Evolutionary conservation across 35 echinoderm and acorn worm species (phyloP).

Genomic region (Anneissia japonica): DNA sequence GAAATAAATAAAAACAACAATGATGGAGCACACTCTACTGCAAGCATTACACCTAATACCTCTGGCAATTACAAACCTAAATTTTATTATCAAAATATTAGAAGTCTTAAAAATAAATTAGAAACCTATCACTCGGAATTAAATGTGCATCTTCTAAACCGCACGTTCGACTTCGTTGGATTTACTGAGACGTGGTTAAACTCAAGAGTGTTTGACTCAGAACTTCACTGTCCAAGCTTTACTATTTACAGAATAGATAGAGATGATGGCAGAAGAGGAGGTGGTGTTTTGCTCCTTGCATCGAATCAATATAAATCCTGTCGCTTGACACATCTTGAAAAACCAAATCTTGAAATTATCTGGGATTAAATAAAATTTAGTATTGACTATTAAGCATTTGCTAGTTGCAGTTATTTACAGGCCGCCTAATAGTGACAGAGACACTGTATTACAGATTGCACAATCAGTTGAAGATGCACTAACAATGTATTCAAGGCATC

Average conservation of each 20-base stretch:
- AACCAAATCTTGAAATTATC: neutral
- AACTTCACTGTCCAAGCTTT: neutral
- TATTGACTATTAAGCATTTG: neutral
- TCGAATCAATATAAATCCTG: neutral
- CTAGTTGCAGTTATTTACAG: neutral
- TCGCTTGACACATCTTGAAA: neutral
- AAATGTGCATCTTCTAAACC: neutral
- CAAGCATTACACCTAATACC: too few species aligned
- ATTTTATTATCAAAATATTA: neutral
- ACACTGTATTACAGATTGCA: neutral
- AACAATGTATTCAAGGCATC: neutral
- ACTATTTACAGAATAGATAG: neutral
- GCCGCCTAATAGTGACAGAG: neutral
- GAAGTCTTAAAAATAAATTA: neutral
- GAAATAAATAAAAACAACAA: too few species aligned
- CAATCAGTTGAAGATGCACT: neutral
- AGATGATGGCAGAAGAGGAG: neutral
- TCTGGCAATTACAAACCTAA: too few species aligned
- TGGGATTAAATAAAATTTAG: slow-evolving; percentile 2
- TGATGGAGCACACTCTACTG: too few species aligned
- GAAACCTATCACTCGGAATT: neutral
- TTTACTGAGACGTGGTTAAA: neutral
- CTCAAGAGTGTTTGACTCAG: neutral
- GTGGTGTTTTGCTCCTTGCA: neutral
- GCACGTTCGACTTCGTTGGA: neutral